phyloP scores from a whole-genome alignment of 2,113 vertebrate genomes.

The Bucco capensis region DNA sequence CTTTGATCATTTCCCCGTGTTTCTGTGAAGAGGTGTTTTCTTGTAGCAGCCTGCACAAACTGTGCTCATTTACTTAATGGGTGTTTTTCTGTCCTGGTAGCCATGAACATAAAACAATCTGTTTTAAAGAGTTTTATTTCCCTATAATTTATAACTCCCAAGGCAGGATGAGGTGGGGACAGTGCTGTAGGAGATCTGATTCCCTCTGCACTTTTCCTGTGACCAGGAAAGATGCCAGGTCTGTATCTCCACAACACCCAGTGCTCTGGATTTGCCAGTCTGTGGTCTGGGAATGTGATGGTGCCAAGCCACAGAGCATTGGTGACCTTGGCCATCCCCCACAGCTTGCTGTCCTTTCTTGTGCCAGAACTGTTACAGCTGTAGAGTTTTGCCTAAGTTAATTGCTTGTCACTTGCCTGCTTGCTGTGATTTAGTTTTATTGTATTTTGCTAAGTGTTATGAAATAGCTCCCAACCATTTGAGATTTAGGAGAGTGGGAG shows the following conservation, averaged over 20 bases:
- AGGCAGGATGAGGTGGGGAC: not conserved
- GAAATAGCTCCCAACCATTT: not conserved
- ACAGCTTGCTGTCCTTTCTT: not conserved
- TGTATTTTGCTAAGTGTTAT: not conserved
- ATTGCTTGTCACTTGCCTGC: not conserved
- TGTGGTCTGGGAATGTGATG: fast-evolving
- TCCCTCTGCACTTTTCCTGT: not conserved
- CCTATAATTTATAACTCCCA: not conserved
- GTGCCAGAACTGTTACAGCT: not conserved
- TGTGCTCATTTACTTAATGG: not conserved
- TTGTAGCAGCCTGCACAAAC: not conserved
- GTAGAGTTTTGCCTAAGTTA: not conserved
- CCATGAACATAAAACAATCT: not conserved
- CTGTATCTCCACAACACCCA: not conserved
- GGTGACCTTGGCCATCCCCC: not conserved
- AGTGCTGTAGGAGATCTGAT: not conserved
- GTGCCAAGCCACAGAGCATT: not conserved
- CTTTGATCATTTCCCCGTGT: not conserved
- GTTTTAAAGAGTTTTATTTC: not conserved
- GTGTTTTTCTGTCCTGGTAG: not conserved
- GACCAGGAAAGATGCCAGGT: not conserved
- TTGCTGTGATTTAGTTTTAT: not conserved
- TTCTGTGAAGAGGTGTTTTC: not conserved
- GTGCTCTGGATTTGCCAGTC: not conserved
- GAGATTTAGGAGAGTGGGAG: not conserved